These are phyloP conservation scores for Lycocorax pyrrhopterus DNA, from an alignment of 2,113 vertebrate species.

Conservation along the genomic window DNA sequence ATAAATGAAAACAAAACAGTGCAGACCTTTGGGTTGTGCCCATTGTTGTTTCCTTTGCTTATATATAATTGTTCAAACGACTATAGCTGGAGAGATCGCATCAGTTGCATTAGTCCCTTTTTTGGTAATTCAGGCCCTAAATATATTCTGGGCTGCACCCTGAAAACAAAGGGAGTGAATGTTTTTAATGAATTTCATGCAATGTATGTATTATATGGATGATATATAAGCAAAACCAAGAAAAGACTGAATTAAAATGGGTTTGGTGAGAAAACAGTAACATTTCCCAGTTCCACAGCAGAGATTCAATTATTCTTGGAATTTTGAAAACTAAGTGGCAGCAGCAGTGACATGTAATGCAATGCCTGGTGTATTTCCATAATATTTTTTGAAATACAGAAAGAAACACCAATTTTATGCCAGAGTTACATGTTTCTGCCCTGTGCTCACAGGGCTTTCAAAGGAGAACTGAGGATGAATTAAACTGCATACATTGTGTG, in stretches of 20 bases:
- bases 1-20: conserved; percentile 45
- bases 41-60: conserved; percentile 64
- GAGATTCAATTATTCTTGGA: background rate
- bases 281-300: background rate
- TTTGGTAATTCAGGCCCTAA: conserved; percentile 63
- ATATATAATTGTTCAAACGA: conserved; percentile 63
- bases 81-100: conserved; percentile 62
- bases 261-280: conserved; percentile 23
- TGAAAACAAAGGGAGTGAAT: conserved; percentile 67
- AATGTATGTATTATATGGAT: conserved; percentile 45
- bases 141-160: conserved; percentile 64
- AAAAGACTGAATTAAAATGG: conserved; percentile 24
- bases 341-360: background rate
- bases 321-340: background rate
- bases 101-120: conserved; percentile 63
- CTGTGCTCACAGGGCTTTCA: background rate
- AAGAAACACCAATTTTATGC: background rate
- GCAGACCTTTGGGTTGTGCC: conserved; percentile 62
- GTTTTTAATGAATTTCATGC: conserved; percentile 61
- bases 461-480: background rate
- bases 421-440: background rate
- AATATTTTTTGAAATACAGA: background rate
- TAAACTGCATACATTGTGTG: background rate
- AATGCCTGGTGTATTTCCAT: background rate
- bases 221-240: conserved; percentile 24